Evolutionary conservation across 2,797 vertebrate genomes (phyloP), one percentile per base, ranked within the genome.

Genomic region (Lithobates pipiens): DNA sequence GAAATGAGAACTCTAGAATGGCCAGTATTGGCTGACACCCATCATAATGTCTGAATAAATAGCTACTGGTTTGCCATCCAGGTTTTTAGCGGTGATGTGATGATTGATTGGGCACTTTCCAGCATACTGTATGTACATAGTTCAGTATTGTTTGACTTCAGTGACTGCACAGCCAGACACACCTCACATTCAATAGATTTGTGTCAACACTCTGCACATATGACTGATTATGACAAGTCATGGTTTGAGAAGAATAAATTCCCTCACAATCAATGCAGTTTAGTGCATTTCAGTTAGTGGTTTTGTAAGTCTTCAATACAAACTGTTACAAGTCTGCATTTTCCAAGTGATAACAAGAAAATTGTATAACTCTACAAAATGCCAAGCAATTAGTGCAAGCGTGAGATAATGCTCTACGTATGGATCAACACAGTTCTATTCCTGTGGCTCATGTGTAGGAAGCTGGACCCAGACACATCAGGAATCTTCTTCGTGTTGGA

Each of bases 151-250:
- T 92, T 93, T 93, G 91, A 91, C 89, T 90, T 89, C 88, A 88
- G 79, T 93, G 91, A 90, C 89, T 90, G 89, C 88, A 88, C 82
- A 89, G 89, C 83, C 91, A 89, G 90, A 80, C 88, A 7, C 90
- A 89, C 91, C 92, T 93, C 92, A 86, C 90, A 91, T 92, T 93
- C 92, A 91, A 93, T 92, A 91, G 90, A 92, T 91, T 88, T 90
- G 85, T 92, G 91, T 92, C 91, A 93, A 91, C 90, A 90, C 88
- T 91, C 6, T 0, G 39, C 88, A 85, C 88, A 77, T 1, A 10
- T 70, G 0, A 73, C 78, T 85, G 61, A 76, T 80, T 80, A 85
- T 57, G 29, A 80, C 32, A 42, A 54, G 77, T 42, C 61, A 75
- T 50, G 29, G 44, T 70, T 57, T 63, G 34, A 81, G 63, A 63